Evolutionary conservation across 2,113 vertebrate species (phyloP), one percentile per base, ranked within the genome.

Genomic region (Girardinichthys multiradiatus): DNA sequence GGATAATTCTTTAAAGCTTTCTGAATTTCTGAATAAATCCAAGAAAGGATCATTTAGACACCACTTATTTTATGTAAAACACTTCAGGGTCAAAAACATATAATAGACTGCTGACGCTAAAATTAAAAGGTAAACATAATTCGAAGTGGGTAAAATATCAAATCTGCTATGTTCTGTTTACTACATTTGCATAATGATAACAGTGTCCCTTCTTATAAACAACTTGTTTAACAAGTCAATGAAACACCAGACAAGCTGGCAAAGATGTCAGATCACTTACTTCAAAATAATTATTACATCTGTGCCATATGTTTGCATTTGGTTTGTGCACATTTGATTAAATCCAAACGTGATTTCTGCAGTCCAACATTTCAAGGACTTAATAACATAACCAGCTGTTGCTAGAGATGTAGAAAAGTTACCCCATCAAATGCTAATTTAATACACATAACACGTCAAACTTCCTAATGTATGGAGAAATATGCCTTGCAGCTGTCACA

Each of bases 401-500:
- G 13, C 17, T n/a, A 2, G 51, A 74, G 26, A 71, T 35, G 63
- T 51, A 42, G 66, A 68, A 69, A 68, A n/a, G n/a, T 68, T 68
- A 62, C 31, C 68, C 69, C 57, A 65, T 80, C 64, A 65, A 79
- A 82, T 81, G 74, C 71, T 84, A 84, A 84, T 80, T 66, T n/a
- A 64, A 27, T 60, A 48, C 73, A 29, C 51, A 77, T 39, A 72
- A 48, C 45, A 76, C 67, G 70, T 69, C 57, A 74, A 67, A 71
- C 35, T 29, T 54, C 57, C 14, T 78, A 71, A 83, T 83, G 42
- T 78, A 86, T 82, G 68, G 62, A 83, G 66, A 82, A 69, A 69
- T 83, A 83, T 83, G 72, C 72, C 70, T 68, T 30, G 77, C 70
- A 80, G 31, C 58, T 79, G 79, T 78, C 68, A 66, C 19, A 1